Base-by-base conservation (phyloP, 1,140 invertebrate species). In the Melitaea cinxia region DNA sequence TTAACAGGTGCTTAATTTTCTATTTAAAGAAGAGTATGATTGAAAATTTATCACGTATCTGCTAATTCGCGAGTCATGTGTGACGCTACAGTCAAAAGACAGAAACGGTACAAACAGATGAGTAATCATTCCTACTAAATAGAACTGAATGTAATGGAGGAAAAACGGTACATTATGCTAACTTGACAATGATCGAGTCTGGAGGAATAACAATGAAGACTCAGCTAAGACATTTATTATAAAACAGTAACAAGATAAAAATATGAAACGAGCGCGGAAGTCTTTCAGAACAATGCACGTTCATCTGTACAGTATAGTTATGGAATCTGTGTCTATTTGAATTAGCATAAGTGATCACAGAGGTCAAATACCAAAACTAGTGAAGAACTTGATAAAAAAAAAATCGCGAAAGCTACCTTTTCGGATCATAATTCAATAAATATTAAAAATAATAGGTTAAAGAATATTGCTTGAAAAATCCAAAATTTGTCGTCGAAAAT, bases 41-140 rank as follows among this genome's bases (percentile, higher is more conserved):
- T 21, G 14, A 42, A 39, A 17, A 42, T 42, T 6, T 42, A 42
- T 45, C 42, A 45, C 42, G 17, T 14, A 14, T 26, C 56, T 24
- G 53, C 45, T 61, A 70, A 70, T 65, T 70, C 49, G n/a, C 49
- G 26, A 62, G 49, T 71, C 64, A 58, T 63, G 59, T 45, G 56
- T 64, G 59, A 52, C 64, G 55, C 42, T 9, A 15, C 17, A 55
- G 39, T 39, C 26, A 45, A 58, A 66, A 39, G 54, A 50, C 47
- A 45, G n/a, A 23, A 42, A 45, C 50, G 52, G 37, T 47, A 62
- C 39, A 62, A 53, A 62, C 37, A 55, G 17, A 57, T 57, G 54
- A 57, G n/a, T 57, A 57, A 57, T 57, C 42, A 21, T 47, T 17
- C 23, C 12, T 26, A 45, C 37, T 56, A 56, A 56, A n/a, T 28